These are phyloP conservation scores for Euborellia annulipes DNA, from an alignment of 1,140 invertebrate genomes.

Conservation along the genomic window DNA sequence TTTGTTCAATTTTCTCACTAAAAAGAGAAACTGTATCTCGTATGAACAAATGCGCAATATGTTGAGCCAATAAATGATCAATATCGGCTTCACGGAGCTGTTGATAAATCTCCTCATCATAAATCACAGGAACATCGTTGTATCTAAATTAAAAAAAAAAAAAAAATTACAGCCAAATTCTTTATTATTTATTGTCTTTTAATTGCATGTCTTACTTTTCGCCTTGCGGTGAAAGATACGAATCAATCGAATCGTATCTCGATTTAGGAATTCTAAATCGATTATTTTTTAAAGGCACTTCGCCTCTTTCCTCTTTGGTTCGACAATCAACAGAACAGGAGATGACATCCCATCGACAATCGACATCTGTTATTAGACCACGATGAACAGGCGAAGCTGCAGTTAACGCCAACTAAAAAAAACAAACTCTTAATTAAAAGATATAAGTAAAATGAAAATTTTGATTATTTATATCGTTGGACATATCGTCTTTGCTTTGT, in stretches of 20 bases:
- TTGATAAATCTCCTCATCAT: constrained; percentile 69
- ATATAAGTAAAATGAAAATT: too few species aligned
- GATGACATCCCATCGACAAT: constrained; percentile 95
- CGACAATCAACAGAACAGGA: constrained; percentile 90
- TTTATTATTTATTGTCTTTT: too few species aligned
- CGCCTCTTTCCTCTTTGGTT: constrained; percentile 81
- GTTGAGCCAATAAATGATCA: constrained; percentile 78
- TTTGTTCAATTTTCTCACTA: constrained; percentile 87
- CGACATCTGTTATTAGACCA: constrained; percentile 84
- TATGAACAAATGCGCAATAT: constrained; percentile 97
- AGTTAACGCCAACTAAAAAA: constrained; percentile 72
- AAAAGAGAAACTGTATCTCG: constrained; percentile 93
- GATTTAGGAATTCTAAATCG: constrained; percentile 89
- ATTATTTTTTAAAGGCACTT: constrained; percentile 53
- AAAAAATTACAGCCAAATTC: too few species aligned
- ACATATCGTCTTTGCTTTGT: too few species aligned
- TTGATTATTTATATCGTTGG: too few species aligned
- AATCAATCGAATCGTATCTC: constrained; percentile 94
- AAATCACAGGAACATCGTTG: constrained; percentile 81
- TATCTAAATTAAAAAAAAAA: constrained; percentile 35
- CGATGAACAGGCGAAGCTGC: constrained; percentile 91
- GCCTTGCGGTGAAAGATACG: constrained; percentile 79
- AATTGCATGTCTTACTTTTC: constrained; percentile 52
- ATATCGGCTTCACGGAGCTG: constrained; percentile 73
- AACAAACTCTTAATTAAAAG: too few species aligned